Percentiles rank a stretch among this genome's conserved stretches.
Conservation (phyloP, 2,797 vertebrate species). For the Pseudotriccus pelzelni region DNA sequence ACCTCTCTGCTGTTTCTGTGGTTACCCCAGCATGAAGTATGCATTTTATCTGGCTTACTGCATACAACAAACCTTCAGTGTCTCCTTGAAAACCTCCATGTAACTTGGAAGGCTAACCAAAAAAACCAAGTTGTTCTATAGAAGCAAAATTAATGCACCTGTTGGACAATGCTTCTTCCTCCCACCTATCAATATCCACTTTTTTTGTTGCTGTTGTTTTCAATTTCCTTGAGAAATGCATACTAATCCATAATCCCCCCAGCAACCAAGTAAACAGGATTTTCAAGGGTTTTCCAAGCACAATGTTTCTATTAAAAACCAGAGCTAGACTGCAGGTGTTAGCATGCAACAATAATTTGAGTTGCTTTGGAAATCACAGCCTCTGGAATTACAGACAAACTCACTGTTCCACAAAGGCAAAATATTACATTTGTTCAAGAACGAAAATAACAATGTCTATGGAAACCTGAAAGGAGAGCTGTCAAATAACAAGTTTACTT, state of each 20-base stretch:
- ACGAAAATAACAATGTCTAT: not conserved
- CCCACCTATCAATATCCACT: not conserved
- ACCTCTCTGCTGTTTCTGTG: not conserved
- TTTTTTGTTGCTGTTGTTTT: not conserved
- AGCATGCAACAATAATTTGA: fast-evolving
- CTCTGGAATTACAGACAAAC: not conserved
- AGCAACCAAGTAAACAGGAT: not conserved
- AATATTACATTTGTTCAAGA: not conserved
- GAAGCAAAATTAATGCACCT: not conserved
- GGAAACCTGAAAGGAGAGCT: not conserved
- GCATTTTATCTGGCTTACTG: not conserved
- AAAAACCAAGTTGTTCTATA: not conserved
- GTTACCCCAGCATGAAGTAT: not conserved
- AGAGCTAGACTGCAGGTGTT: not conserved
- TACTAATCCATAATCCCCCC: not conserved
- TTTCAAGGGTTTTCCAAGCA: not conserved
- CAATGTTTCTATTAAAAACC: not conserved
- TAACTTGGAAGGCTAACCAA: not conserved
- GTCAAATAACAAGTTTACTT: constrained; percentile 66
- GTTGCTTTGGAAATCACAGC: not conserved
- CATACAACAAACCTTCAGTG: not conserved
- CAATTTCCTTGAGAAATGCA: not conserved
- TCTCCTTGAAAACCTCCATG: not conserved
- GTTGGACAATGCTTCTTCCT: not conserved
- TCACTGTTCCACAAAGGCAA: not conserved